phyloP scores from a whole-genome alignment of 2,113 vertebrate species.

The Vulpes lagopus region DNA sequence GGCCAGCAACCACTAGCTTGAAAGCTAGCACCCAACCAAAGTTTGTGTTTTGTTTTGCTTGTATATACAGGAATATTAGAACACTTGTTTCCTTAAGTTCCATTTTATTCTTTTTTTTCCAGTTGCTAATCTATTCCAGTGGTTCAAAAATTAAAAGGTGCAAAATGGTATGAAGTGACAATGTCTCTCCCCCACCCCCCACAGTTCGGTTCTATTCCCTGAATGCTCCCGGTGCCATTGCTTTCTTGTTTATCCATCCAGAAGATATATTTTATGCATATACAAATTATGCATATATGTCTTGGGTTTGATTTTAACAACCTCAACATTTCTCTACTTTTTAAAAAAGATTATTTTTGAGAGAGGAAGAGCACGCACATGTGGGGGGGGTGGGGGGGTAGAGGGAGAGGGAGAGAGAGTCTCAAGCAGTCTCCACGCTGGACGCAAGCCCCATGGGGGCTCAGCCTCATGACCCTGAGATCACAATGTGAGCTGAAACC shows the following conservation, averaged over 20 bases:
- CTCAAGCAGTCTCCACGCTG: background rate
- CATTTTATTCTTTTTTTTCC: background rate
- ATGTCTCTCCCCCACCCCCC: background rate
- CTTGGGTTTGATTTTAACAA: constrained; percentile 53
- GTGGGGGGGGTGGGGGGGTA: background rate
- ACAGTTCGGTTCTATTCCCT: background rate
- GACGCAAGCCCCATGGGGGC: rapidly evolving
- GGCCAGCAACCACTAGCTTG: background rate
- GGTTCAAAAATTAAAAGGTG: constrained; percentile 61
- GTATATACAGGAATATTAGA: background rate
- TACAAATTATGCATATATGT: background rate
- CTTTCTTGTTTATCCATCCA: constrained; percentile 62
- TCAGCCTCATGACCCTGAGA: background rate
- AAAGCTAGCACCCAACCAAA: background rate
- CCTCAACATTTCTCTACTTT: constrained; percentile 44
- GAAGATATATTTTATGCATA: constrained; percentile 45
- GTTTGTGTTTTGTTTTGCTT: background rate
- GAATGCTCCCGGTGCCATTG: constrained; percentile 16
- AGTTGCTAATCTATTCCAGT: constrained; percentile 27
- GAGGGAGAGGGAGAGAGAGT: background rate
- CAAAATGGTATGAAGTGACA: constrained; percentile 58
- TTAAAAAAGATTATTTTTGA: background rate
- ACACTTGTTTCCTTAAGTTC: background rate
- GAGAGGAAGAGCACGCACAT: background rate
- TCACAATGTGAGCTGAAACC: background rate